Percentiles rank a stretch among this genome's conserved stretches.
Evolutionary conservation across 2,113 vertebrate species (phyloP).

Genomic region (Pampusana beccarii): DNA sequence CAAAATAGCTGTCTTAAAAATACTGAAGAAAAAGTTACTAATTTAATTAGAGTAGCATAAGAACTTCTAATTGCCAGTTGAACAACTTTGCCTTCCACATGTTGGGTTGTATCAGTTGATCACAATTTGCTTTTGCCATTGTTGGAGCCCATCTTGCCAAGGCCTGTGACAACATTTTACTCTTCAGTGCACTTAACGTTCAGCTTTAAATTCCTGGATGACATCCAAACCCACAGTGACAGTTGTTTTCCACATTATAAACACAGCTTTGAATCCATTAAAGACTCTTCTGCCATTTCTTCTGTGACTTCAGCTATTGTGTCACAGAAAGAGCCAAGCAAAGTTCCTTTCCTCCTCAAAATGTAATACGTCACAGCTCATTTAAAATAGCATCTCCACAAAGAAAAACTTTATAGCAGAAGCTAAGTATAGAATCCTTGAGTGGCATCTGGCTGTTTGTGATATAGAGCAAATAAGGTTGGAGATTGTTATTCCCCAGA

Average conservation of each 20-base stretch:
- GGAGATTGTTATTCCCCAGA: background rate
- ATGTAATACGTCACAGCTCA: conserved; percentile 48
- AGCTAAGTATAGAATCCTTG: background rate
- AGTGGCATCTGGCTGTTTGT: conserved; percentile 56
- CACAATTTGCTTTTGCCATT: conserved; percentile 1
- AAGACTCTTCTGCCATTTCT: background rate
- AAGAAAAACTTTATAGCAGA: conserved; percentile 45
- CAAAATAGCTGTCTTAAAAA: background rate
- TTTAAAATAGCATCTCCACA: conserved; percentile 49
- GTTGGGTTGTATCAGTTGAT: background rate
- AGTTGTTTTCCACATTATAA: conserved; percentile 60
- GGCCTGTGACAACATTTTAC: conserved; percentile 8
- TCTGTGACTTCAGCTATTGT: conserved; percentile 16
- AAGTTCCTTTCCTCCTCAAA: conserved; percentile 20
- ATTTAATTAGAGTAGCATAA: background rate
- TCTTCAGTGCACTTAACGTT: conserved; percentile 22
- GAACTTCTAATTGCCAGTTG: background rate
- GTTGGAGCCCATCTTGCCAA: background rate
- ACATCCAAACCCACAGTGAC: conserved; percentile 5
- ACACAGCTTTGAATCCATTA: conserved; percentile 17
- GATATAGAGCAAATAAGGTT: background rate
- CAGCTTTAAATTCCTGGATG: conserved; percentile 26
- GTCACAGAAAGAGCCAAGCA: background rate
- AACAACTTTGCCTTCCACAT: background rate
- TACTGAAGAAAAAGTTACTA: background rate